Evolutionary conservation across 2,113 vertebrate species (phyloP), one percentile per base, ranked within the genome.

Genomic region (Suncus etruscus): DNA sequence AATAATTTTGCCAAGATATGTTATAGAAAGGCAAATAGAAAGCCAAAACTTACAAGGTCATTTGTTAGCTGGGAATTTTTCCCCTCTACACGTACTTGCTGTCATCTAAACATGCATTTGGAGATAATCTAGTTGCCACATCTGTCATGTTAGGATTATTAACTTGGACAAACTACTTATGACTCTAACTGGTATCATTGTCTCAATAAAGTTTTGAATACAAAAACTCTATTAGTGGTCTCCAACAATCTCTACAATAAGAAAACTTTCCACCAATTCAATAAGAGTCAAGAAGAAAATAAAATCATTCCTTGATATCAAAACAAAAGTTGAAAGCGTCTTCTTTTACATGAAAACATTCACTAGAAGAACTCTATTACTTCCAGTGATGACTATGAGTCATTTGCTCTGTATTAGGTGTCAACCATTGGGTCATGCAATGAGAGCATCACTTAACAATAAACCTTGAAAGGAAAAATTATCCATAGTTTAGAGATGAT

Each of bases 171-270:
- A 80, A 83, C 45, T 83, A 29, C 61, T 75, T 86, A 61, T 61
- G 66, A 87, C 47, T 61, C 31, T 61, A 77, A 73, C n/a, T 76
- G 69, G 72, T 54, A 90, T 50, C 68, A 76, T 1, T 75, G 68
- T 66, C 86, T 91, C 87, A 80, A 77, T 76, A 84, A 89, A 91
- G 69, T 31, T 87, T 50, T 54, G 74, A 87, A 89, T 85, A 84
- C 29, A 16, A 83, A 93, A 83, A 29, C 51, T 16, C 22, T 47
- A 47, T 51, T 22, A 39, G 25, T 92, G 54, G 15, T 51, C 51
- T 84, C 50, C 1, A 58, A 61, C 15, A 75, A 18, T 45, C 70
- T 68, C 63, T 54, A 47, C 63, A 65, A 54, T 31, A 86, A 78
- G 39, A 3, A 75, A 27, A 70, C 31, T 76, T 80, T 10, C 63